Conservation (phyloP, 2,797 vertebrate genomes). For the Muraenolepis orangiensis region DNA sequence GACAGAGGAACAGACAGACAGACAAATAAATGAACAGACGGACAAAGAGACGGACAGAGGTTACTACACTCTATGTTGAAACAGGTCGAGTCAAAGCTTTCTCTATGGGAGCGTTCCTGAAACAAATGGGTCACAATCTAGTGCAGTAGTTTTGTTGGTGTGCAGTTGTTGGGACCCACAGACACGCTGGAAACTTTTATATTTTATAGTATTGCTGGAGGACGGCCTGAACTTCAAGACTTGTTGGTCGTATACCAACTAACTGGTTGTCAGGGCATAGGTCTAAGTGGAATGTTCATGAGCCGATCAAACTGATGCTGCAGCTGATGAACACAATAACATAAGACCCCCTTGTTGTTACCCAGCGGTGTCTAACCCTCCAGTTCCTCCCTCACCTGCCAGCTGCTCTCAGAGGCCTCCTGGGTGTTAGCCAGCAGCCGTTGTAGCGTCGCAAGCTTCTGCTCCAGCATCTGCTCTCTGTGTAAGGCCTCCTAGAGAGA, state of each 20-base stretch:
- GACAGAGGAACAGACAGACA: background rate
- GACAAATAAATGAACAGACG: background rate
- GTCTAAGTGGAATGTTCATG: background rate
- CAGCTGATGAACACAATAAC: background rate
- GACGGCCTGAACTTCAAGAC: background rate
- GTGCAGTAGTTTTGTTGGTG: background rate
- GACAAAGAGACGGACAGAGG: background rate
- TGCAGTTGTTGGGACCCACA: too few species aligned
- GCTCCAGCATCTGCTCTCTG: conserved; percentile 99
- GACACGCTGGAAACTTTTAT: background rate
- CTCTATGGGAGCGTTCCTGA: background rate
- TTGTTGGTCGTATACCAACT: too few species aligned
- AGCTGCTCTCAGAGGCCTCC: conserved; percentile 98
- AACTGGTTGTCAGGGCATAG: background rate
- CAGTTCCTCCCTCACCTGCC: conserved; percentile 83
- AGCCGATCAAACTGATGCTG: background rate
- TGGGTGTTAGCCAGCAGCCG: conserved; percentile 92
- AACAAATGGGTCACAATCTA: background rate
- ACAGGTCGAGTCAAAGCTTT: background rate
- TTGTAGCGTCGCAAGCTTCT: conserved; percentile 97
- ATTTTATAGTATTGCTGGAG: background rate
- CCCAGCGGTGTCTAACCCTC: background rate
- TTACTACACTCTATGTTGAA: background rate
- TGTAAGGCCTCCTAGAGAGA: conserved; percentile 93
- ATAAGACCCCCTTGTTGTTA: background rate